These are phyloP conservation scores for Merodon equestris DNA, from an alignment of 2,888 invertebrate genomes.

Conservation along the genomic window DNA sequence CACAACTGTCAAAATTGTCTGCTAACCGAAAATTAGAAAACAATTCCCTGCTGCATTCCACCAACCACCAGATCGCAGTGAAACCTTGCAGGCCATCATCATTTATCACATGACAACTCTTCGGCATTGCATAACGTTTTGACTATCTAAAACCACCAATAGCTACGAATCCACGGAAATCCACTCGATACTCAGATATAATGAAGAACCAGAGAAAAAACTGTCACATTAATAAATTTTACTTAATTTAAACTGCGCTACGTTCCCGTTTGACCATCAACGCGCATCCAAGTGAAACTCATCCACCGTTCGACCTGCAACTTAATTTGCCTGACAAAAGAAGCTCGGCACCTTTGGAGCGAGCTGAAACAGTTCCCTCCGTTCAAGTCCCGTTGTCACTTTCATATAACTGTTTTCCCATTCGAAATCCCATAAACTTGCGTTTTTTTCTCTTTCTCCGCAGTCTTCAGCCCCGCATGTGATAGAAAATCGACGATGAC, in stretches of 20 bases:
- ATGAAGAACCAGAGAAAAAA: too few species aligned
- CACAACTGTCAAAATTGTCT: too few species aligned
- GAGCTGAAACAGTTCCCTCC: conserved; percentile 11
- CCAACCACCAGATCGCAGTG: too few species aligned
- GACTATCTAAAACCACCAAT: too few species aligned
- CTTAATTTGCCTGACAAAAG: conserved; percentile 63
- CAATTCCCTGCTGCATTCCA: too few species aligned
- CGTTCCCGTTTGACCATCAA: conserved; percentile 35
- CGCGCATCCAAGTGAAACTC: conserved; percentile 54
- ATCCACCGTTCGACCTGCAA: conserved; percentile 55
- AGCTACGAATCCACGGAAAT: too few species aligned
- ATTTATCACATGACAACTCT: too few species aligned
- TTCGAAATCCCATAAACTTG: conserved; percentile 62
- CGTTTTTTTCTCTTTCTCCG: conserved; percentile 11
- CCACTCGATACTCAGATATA: too few species aligned
- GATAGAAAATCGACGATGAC: too few species aligned
- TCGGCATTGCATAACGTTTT: too few species aligned
- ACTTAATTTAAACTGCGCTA: conserved; percentile 42
- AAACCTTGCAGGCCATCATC: too few species aligned
- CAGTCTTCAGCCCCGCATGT: conserved; percentile 1
- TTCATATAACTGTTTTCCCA: conserved; percentile 67
- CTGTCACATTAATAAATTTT: conserved; percentile 63
- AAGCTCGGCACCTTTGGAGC: conserved; percentile 13
- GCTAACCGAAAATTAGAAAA: too few species aligned
- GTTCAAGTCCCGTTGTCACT: conserved; percentile 68